Conservation (phyloP, 53 echinoderm and acorn worm genomes). For the Apostichopus leukothele region DNA sequence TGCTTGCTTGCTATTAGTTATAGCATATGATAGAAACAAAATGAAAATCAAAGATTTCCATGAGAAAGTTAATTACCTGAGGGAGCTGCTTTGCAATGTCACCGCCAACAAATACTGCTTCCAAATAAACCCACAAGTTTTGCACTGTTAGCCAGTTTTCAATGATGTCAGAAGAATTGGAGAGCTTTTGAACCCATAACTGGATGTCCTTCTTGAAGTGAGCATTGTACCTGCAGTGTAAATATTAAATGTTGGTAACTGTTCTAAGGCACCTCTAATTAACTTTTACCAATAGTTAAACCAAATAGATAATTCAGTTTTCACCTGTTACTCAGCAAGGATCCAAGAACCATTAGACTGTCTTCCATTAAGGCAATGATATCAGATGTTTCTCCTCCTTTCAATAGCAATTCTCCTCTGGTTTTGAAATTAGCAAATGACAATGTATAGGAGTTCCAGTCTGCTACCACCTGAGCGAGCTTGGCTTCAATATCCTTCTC, state of each 20-base stretch:
- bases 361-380: conserved; percentile 96
- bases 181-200: conserved; percentile 95
- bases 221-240: conserved; percentile 81
- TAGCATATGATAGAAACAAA: no score
- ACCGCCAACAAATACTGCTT: conserved; percentile 99
- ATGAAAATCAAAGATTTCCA: no score
- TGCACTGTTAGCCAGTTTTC: conserved; percentile 97
- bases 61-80: conserved; percentile 57
- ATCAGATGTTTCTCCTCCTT: conserved; percentile 88
- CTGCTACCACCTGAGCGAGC: conserved; percentile 86
- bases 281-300: not conserved
- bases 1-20: no score
- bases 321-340: conserved; percentile 92
- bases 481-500: conserved; percentile 99
- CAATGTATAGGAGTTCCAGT: conserved; percentile 84
- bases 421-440: conserved; percentile 90
- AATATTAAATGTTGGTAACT: not conserved
- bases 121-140: conserved; percentile 97
- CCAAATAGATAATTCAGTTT: not conserved
- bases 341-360: conserved; percentile 98
- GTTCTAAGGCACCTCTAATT: not conserved
- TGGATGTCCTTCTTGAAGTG: conserved; percentile 98
- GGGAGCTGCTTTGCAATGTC: conserved; percentile 98
- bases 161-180: conserved; percentile 97
- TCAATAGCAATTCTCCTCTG: conserved; percentile 88